These are phyloP conservation scores for Protosalanx chinensis DNA, from an alignment of 2,797 vertebrate genomes.

Conservation along the genomic window DNA sequence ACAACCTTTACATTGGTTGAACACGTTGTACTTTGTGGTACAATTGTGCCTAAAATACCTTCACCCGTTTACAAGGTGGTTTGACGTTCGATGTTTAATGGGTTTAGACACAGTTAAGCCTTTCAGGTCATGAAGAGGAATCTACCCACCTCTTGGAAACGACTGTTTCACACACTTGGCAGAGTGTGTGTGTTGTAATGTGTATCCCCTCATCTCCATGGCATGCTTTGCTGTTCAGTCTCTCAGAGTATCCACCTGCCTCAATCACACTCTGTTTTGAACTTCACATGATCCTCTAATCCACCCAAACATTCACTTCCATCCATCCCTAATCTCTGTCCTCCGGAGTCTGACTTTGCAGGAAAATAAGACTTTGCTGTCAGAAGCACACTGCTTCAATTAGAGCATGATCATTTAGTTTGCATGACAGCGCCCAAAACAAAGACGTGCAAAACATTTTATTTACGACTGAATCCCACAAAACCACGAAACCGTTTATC, in stretches of 20 bases:
- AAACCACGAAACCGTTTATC: no score
- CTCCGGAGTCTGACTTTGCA: slow-evolving; percentile 37
- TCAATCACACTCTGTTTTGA: slow-evolving; percentile 40
- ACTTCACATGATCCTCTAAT: slow-evolving; percentile 59
- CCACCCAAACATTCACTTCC: slow-evolving; percentile 56
- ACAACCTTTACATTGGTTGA: background rate
- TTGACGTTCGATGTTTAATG: background rate
- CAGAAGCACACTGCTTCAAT: background rate
- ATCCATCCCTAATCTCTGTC: slow-evolving; percentile 39
- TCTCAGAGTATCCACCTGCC: slow-evolving; percentile 39
- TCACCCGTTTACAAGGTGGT: background rate
- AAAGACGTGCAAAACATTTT: background rate
- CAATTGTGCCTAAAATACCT: no score
- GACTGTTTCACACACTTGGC: background rate
- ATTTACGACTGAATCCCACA: no score
- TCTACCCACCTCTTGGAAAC: background rate
- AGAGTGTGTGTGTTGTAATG: background rate
- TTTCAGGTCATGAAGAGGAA: background rate
- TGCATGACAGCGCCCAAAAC: background rate
- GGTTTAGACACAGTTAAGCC: background rate
- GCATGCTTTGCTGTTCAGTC: slow-evolving; percentile 2
- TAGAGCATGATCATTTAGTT: background rate
- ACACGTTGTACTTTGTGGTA: background rate
- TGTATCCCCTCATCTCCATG: background rate
- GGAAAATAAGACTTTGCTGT: no score